Conservation (phyloP, 2,888 invertebrate species). For the Eilema depressum region DNA sequence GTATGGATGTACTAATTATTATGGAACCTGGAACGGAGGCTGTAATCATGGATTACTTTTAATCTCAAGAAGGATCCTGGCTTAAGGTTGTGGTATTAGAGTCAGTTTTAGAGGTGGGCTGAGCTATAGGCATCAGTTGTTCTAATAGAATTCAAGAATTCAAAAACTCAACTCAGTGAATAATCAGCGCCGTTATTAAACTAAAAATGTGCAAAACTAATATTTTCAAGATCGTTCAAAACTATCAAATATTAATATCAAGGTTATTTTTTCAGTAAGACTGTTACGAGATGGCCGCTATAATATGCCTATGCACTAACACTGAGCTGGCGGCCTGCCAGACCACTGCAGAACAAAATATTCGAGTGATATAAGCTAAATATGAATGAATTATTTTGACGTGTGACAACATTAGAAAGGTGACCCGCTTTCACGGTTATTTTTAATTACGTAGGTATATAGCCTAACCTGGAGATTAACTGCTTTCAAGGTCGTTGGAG, state of each 20-base stretch:
- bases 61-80: too few relatives aligned
- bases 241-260: constrained; percentile 38
- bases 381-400: constrained; percentile 54
- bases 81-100: too few relatives aligned
- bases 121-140: too few relatives aligned
- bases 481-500: too few relatives aligned
- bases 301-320: constrained; percentile 52
- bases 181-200: not conserved
- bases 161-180: not conserved
- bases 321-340: constrained; percentile 62
- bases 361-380: constrained; percentile 52
- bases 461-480: not conserved
- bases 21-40: too few relatives aligned
- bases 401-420: constrained; percentile 44
- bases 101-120: too few relatives aligned
- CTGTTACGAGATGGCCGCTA: constrained; percentile 45
- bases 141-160: too few relatives aligned
- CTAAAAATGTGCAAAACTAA: not conserved
- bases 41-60: too few relatives aligned
- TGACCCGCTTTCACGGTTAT: constrained; percentile 33
- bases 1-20: too few relatives aligned
- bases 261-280: constrained; percentile 50
- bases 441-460: constrained; percentile 1
- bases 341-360: constrained; percentile 57
- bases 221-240: constrained; percentile 19